Percentiles rank a stretch among this genome's conserved stretches.
Conservation (phyloP, 2,113 vertebrate genomes). For the Peucedramus taeniatus region DNA sequence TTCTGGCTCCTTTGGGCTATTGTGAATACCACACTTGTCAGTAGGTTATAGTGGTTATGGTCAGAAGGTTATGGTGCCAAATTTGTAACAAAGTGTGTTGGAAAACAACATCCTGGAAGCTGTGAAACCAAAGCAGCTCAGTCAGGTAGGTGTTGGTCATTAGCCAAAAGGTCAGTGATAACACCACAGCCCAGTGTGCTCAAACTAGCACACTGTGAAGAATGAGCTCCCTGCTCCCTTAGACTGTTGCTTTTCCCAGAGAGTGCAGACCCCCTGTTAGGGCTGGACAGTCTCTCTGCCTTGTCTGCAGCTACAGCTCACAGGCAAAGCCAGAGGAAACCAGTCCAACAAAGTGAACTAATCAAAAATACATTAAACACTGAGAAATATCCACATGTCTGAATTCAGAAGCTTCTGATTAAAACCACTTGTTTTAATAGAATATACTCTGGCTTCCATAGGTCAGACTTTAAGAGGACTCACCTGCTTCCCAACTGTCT, state of each 20-base stretch:
- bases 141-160: not conserved
- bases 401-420: conserved; percentile 8
- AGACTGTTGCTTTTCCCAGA: not conserved
- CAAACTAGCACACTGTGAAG: not conserved
- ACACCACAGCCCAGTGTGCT: not conserved
- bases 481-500: conserved; percentile 53
- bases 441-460: not conserved
- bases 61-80: not conserved
- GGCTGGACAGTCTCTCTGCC: not conserved
- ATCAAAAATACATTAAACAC: not conserved
- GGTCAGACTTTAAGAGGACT: conserved; percentile 24
- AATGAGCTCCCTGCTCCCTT: conserved; percentile 65
- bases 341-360: not conserved
- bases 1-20: not conserved
- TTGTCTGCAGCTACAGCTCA: not conserved
- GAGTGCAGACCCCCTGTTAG: not conserved
- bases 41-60: not conserved
- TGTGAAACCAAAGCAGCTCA: not conserved
- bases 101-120: not conserved
- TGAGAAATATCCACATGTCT: not conserved
- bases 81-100: not conserved
- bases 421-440: not conserved
- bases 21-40: not conserved
- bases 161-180: not conserved
- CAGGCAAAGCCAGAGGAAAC: not conserved